These are phyloP conservation scores for Andrena trimmerana DNA, from an alignment of 2,888 invertebrate genomes.

Conservation along the genomic window DNA sequence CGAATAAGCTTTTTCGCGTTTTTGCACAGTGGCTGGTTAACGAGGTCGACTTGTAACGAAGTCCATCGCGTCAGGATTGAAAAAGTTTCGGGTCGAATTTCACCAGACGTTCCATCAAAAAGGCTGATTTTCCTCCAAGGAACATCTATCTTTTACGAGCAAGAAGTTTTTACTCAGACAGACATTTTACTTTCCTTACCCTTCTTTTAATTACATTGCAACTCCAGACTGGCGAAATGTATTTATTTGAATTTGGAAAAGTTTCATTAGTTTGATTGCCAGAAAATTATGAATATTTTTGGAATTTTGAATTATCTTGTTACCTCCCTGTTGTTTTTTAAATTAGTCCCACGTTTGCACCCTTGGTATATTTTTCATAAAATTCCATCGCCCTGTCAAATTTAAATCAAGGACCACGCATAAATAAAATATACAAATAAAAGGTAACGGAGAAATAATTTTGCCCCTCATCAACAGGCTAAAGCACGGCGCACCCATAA, in stretches of 20 bases:
- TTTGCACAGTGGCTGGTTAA: conserved; percentile 20
- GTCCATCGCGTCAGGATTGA: conserved; percentile 13
- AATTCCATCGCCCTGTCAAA: too few species aligned
- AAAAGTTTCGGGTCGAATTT: conserved; percentile 33
- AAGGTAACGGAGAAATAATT: too few species aligned
- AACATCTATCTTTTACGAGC: not conserved
- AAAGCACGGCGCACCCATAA: too few species aligned
- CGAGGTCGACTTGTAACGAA: conserved; percentile 23
- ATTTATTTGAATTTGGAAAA: not conserved
- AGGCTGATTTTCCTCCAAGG: conserved; percentile 16
- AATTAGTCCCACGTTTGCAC: too few species aligned
- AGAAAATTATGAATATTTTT: not conserved
- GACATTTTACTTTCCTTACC: conserved; percentile 19
- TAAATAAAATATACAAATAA: too few species aligned
- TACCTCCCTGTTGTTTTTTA: too few species aligned
- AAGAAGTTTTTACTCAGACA: not conserved
- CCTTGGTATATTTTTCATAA: too few species aligned
- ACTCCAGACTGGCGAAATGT: not conserved
- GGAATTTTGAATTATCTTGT: too few species aligned
- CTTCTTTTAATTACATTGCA: not conserved
- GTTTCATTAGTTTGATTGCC: not conserved
- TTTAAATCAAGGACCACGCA: too few species aligned
- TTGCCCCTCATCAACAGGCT: too few species aligned
- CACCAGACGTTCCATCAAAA: not conserved
- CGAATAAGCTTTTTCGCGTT: not conserved